These are phyloP conservation scores for Marronus borbonicus DNA, from an alignment of 2,888 invertebrate genomes.

Conservation along the genomic window DNA sequence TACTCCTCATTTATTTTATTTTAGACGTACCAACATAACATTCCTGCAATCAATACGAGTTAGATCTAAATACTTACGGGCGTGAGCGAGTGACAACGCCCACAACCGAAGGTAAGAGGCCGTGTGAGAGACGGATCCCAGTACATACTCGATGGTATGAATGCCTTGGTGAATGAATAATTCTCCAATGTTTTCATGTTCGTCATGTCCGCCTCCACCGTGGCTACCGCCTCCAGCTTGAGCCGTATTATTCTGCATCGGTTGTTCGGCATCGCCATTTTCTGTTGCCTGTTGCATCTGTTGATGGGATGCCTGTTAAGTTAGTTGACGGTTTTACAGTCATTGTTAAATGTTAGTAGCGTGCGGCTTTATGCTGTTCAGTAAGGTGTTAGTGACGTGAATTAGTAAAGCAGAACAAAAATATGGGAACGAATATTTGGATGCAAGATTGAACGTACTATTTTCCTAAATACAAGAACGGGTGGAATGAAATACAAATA, in stretches of 20 bases:
- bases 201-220: conserved; percentile 72
- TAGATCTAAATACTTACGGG: conserved; percentile 77
- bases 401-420: neutral
- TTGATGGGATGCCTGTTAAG: conserved; percentile 64
- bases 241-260: conserved; percentile 67
- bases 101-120: conserved; percentile 97
- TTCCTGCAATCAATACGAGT: too few species aligned
- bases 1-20: neutral
- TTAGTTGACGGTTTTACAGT: conserved; percentile 27
- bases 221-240: conserved; percentile 62
- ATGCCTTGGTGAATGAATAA: conserved; percentile 95
- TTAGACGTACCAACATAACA: neutral
- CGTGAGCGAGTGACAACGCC: conserved; percentile 97
- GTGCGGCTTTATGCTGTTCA: neutral
- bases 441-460: too few species aligned
- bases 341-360: conserved; percentile 23
- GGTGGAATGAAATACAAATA: too few species aligned
- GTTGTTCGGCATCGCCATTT: conserved; percentile 69
- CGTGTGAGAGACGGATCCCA: conserved; percentile 97
- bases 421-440: too few species aligned
- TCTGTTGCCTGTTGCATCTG: conserved; percentile 69
- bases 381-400: neutral
- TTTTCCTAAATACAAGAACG: neutral
- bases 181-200: conserved; percentile 83
- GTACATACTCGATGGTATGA: conserved; percentile 96